Evolutionary conservation across 1,140 invertebrate species (phyloP).

Genomic region (Bombyx mandarina): DNA sequence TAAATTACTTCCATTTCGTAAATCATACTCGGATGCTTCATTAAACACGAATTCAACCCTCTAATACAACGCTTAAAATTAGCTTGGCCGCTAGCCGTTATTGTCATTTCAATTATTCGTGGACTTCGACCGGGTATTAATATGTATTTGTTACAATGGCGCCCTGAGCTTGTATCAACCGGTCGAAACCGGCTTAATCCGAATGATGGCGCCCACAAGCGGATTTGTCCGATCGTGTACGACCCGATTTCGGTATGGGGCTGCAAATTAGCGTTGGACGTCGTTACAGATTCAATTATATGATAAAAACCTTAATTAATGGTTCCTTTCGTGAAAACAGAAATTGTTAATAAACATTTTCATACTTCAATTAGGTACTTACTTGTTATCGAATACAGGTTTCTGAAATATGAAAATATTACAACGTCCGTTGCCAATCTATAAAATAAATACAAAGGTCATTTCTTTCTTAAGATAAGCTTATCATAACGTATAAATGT

Average conservation of each 20-base stretch:
- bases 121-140: slow-evolving; percentile 17
- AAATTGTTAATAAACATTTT: too few relatives aligned
- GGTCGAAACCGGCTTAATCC: slow-evolving; percentile 17
- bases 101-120: slow-evolving; percentile 26
- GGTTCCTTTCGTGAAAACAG: too few relatives aligned
- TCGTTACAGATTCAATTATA: too few relatives aligned
- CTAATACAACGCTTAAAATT: slow-evolving; percentile 9
- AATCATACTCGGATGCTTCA: slow-evolving; percentile 1
- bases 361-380: too few relatives aligned
- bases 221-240: slow-evolving; percentile 25
- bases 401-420: too few relatives aligned
- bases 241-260: slow-evolving; percentile 15
- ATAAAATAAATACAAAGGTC: too few relatives aligned
- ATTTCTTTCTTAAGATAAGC: too few relatives aligned
- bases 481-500: too few relatives aligned
- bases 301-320: too few relatives aligned
- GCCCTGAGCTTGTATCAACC: slow-evolving; percentile 8
- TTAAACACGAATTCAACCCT: slow-evolving; percentile 1
- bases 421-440: too few relatives aligned
- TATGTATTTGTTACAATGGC: slow-evolving; percentile 24
- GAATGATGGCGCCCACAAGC: slow-evolving; percentile 10
- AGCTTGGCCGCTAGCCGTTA: slow-evolving; percentile 15
- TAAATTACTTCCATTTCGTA: not conserved
- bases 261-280: slow-evolving; percentile 12
- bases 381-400: too few relatives aligned